A percentile compares a stretch with the other conserved stretches of the same genome.
These are phyloP conservation scores for Phlogophora meticulosa DNA, from an alignment of 2,888 invertebrate genomes.

Conservation along the genomic window DNA sequence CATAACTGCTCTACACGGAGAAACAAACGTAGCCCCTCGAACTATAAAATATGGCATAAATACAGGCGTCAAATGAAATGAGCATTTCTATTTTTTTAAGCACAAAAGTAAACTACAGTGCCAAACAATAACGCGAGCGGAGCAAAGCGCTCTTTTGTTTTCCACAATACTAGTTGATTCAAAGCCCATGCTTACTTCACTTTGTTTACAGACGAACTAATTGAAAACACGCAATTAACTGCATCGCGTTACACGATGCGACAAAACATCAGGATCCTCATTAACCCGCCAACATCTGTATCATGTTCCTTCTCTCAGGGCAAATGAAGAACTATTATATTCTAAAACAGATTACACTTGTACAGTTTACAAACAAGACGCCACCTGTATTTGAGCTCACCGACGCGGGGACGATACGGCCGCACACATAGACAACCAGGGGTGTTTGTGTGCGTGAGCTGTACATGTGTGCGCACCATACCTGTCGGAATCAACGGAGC, in stretches of 20 bases:
- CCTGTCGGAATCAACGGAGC: conserved; percentile 82
- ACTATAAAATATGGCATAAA: conserved; percentile 2
- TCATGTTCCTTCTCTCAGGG: too few species aligned
- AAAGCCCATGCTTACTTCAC: conserved; percentile 33
- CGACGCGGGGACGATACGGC: conserved; percentile 13
- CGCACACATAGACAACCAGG: conserved; percentile 48
- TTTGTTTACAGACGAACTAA: conserved; percentile 54
- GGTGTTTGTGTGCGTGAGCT: conserved; percentile 43
- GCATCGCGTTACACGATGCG: conserved; percentile 62
- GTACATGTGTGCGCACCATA: conserved; percentile 69
- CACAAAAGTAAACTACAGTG: background rate
- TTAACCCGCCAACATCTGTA: too few species aligned
- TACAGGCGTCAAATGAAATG: conserved; percentile 1
- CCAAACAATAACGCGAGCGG: conserved; percentile 25
- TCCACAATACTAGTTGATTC: conserved; percentile 15
- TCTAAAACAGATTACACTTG: conserved; percentile 70
- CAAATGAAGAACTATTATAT: too few species aligned
- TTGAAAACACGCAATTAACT: conserved; percentile 60
- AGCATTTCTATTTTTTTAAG: conserved; percentile 1
- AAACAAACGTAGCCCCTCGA: conserved; percentile 9
- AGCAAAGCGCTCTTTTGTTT: conserved; percentile 19
- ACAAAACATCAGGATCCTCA: too few species aligned
- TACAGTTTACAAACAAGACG: conserved; percentile 71
- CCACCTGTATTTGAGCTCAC: conserved; percentile 71
- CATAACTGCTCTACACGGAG: background rate